Conservation (phyloP, 1,140 invertebrate genomes). For the Trinorchestia longiramus region DNA sequence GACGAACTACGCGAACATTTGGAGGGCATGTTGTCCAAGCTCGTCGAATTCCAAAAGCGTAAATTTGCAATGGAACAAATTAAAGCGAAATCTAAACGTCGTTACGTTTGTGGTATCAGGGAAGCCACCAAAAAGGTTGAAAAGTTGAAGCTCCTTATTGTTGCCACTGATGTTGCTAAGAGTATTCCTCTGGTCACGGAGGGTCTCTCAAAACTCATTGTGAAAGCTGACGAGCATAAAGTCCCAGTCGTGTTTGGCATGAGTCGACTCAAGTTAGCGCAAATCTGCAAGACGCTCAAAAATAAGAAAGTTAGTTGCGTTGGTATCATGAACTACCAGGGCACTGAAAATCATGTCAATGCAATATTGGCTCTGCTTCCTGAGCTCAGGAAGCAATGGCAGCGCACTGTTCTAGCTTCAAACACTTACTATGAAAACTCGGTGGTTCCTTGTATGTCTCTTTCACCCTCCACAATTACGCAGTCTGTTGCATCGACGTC, state of each 20-base stretch:
- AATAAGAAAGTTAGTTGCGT: constrained; percentile 10
- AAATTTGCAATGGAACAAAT: background rate
- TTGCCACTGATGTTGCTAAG: background rate
- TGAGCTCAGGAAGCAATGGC: background rate
- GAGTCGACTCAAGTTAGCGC: background rate
- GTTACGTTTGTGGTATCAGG: constrained; percentile 31
- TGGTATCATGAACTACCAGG: constrained; percentile 42
- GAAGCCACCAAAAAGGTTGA: constrained; percentile 13
- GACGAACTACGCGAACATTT: background rate
- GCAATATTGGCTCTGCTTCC: background rate
- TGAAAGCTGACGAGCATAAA: background rate
- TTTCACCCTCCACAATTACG: background rate
- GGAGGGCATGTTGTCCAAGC: background rate
- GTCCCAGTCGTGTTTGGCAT: constrained; percentile 7
- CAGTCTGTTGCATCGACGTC: background rate
- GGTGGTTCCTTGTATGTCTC: background rate
- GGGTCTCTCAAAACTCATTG: background rate
- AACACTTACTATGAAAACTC: background rate
- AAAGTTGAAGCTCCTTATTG: background rate
- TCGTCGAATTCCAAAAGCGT: background rate
- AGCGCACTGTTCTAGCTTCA: background rate
- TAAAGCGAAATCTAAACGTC: constrained; percentile 20
- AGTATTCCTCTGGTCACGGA: background rate
- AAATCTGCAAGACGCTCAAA: background rate
- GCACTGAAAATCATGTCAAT: background rate